These are phyloP conservation scores for Lota lota DNA, from an alignment of 2,113 vertebrate species.

Conservation along the genomic window DNA sequence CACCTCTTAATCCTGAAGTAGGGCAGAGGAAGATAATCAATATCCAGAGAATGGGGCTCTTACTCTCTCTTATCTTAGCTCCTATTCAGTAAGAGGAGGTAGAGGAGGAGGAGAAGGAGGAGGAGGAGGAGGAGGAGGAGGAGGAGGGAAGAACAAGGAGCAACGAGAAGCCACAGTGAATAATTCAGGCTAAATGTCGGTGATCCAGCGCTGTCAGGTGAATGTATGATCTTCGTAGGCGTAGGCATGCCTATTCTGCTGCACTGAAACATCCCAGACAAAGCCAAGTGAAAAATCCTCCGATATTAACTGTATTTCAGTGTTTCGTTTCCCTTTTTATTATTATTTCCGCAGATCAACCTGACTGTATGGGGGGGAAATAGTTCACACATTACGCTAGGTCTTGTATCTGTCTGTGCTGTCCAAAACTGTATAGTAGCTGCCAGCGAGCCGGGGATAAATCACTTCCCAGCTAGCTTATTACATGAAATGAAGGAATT, in stretches of 20 bases:
- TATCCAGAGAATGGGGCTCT: slow-evolving; percentile 53
- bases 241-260: background rate
- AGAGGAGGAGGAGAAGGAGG: too few relatives aligned
- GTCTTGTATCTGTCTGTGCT: slow-evolving; percentile 54
- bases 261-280: slow-evolving; percentile 16
- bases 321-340: background rate
- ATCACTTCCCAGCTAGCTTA: slow-evolving; percentile 70
- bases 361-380: slow-evolving; percentile 49
- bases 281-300: slow-evolving; percentile 32
- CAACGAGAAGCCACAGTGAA: slow-evolving; percentile 19
- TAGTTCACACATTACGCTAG: slow-evolving; percentile 62
- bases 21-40: slow-evolving; percentile 56
- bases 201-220: slow-evolving; percentile 20
- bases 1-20: slow-evolving; percentile 60
- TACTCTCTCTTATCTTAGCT: slow-evolving; percentile 51
- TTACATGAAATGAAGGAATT: slow-evolving; percentile 73
- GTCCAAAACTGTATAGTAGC: slow-evolving; percentile 54
- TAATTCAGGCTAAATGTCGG: slow-evolving; percentile 41
- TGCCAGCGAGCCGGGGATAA: slow-evolving; percentile 51
- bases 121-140: slow-evolving; percentile 1
- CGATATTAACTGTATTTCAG: slow-evolving; percentile 37
- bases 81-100: slow-evolving; percentile 32
- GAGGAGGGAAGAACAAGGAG: slow-evolving; percentile 20
- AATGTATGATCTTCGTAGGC: slow-evolving; percentile 1
- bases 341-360: slow-evolving; percentile 36